Base-by-base conservation (phyloP, 2,888 invertebrate genomes). In the Dascillus cervinus region DNA sequence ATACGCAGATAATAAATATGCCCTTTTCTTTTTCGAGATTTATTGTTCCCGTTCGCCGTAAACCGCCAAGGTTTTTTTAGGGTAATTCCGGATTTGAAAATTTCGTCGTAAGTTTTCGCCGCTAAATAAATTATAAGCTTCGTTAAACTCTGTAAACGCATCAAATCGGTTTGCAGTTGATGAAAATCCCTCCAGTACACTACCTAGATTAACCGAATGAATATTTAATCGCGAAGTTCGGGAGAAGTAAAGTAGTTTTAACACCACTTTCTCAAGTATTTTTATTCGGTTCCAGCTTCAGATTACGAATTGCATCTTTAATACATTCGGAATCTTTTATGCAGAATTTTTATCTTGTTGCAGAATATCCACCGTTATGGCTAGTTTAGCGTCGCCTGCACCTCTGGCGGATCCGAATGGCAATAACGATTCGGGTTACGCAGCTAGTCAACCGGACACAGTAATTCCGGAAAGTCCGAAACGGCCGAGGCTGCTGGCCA, bases 371-470 rank as follows among this genome's bases (percentile, higher is more conserved):
- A 74, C 72, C 47, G 72, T 74, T 53, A 72, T 74, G 53, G 73
- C 72, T 32, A 72, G 69, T 51, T 66, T 75, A 53, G 58, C 62
- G 23, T 71, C 73, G 43, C 70, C 73, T 32, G 75, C 77, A 25
- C 55, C 66, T 10, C 55, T 75, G 24, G 72, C 74, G 26, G 84
- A 84, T 56, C 78, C 82, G 20, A 85, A 85, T 59, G 85, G 85
- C 46, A 86, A 85, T 72, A 84, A 85, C 64, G 86, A 86, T 66
- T 83, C 84, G 34, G 86, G 86, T 37, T 87, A 87, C 64, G 83
- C 80, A 34, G 56, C 64, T 29, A 64, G 64, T 48, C 64, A 64
- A 42, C 53, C 59, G 43, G 75, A 75, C 26, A 71, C 69, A 5
- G 64, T 66, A 40, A 62, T 66, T 48, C 39, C 53, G 38, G 61